Evolutionary conservation across 2,113 vertebrate genomes (phyloP).

Genomic region (Albula glossodonta): DNA sequence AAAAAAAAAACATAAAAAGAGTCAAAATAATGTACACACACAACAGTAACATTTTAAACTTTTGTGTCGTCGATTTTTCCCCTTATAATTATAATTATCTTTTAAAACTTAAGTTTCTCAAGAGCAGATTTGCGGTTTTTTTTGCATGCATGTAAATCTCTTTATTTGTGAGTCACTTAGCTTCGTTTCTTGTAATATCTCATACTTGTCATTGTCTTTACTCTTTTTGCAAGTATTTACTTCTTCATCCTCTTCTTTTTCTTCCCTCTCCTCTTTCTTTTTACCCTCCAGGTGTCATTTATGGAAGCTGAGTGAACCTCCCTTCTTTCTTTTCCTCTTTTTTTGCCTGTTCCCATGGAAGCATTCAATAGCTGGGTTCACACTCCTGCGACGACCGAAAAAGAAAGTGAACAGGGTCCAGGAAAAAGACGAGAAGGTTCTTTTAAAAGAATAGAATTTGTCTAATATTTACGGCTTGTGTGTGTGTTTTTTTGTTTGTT

Average conservation of each 20-base stretch:
- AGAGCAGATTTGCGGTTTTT: constrained; percentile 72
- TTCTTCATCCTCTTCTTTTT: constrained; percentile 60
- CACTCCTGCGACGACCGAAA: constrained; percentile 48
- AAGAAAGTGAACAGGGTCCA: constrained; percentile 66
- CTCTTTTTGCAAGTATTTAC: constrained; percentile 41
- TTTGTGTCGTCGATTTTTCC: constrained; percentile 66
- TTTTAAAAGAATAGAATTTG: constrained; percentile 71
- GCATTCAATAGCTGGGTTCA: constrained; percentile 35
- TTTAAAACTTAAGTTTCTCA: constrained; percentile 74
- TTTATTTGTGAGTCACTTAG: constrained; percentile 71
- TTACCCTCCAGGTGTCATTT: constrained; percentile 53
- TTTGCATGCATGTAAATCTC: constrained; percentile 77
- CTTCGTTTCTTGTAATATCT: constrained; percentile 64
- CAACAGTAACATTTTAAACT: constrained; percentile 67
- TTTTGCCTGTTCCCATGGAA: constrained; percentile 45
- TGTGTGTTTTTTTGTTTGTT: constrained; percentile 37
- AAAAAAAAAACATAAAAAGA: constrained; percentile 50
- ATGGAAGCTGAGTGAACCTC: constrained; percentile 56
- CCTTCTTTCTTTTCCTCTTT: not conserved
- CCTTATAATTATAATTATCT: constrained; percentile 67
- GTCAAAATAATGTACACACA: constrained; percentile 60
- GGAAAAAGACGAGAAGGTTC: constrained; percentile 74
- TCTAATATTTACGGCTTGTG: constrained; percentile 52
- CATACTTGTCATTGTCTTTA: constrained; percentile 55
- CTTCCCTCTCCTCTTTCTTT: constrained; percentile 62